phyloP scores from a whole-genome alignment of 2,888 invertebrate genomes.

The Chymomyza amoena region DNA sequence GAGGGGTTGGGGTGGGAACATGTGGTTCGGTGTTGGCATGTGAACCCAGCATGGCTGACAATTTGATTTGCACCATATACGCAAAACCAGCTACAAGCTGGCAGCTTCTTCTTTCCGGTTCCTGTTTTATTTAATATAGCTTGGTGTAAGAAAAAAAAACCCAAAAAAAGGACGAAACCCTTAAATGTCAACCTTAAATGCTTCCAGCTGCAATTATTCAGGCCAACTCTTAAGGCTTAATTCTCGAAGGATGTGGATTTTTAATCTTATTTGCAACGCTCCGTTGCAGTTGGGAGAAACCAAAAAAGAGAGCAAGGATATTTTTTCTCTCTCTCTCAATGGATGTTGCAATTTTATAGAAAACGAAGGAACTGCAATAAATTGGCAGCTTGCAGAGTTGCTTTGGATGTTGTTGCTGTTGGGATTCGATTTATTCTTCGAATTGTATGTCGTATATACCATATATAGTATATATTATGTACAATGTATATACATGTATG shows the following conservation, averaged over 20 bases:
- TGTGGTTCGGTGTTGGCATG: too few species aligned
- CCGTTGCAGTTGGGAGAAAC: not conserved
- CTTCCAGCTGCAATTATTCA: not conserved
- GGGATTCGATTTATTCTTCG: not conserved
- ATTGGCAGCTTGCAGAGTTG: not conserved
- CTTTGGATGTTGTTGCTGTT: not conserved
- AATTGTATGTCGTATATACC: not conserved
- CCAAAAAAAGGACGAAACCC: not conserved
- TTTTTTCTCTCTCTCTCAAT: conserved; percentile 14
- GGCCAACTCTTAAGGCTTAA: too few species aligned
- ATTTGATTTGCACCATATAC: too few species aligned
- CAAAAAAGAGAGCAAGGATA: too few species aligned
- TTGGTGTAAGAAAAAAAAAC: not conserved
- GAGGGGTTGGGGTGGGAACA: too few species aligned
- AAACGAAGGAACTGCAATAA: not conserved
- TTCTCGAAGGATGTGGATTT: too few species aligned
- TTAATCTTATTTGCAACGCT: too few species aligned
- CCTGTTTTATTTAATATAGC: not conserved
- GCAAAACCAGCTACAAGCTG: too few species aligned
- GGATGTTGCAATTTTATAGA: conserved; percentile 1
- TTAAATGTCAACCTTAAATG: not conserved
- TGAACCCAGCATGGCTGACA: too few species aligned
- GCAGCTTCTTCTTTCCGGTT: not conserved
- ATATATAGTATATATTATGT: not conserved
- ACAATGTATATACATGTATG: not conserved